Percentiles rank a stretch among this genome's conserved stretches.
phyloP scores from a whole-genome alignment of 1,140 invertebrate genomes.

The Solenopsis invicta region DNA sequence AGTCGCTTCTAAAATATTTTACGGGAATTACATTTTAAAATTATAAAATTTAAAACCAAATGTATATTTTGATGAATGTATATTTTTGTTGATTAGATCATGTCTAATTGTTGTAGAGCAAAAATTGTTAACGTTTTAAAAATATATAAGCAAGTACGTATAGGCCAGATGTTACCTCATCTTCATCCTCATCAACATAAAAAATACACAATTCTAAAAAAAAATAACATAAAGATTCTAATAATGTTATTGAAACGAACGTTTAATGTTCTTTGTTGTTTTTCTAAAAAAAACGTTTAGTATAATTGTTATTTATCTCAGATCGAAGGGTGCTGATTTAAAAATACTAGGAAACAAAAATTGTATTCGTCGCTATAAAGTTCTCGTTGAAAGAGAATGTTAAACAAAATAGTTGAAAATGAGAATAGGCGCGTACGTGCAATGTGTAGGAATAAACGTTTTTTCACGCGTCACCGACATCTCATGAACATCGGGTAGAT shows the following conservation, averaged over 20 bases:
- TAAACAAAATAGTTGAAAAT: conserved; percentile 52
- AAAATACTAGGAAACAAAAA: not conserved
- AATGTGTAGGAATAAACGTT: conserved; percentile 61
- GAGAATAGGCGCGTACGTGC: conserved; percentile 7
- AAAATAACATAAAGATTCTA: not conserved
- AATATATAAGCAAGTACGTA: not conserved
- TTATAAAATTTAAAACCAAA: conserved; percentile 16
- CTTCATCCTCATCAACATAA: not conserved
- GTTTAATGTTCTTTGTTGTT: not conserved
- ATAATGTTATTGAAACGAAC: not conserved
- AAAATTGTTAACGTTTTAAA: not conserved
- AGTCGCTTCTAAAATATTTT: conserved; percentile 49
- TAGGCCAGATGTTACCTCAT: not conserved
- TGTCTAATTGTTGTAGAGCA: not conserved
- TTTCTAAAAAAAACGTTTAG: not conserved
- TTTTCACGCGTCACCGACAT: conserved; percentile 79
- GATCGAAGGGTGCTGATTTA: not conserved
- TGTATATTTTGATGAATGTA: not conserved
- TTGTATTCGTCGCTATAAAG: not conserved
- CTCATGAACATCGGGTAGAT: conserved; percentile 76
- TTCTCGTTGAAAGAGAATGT: not conserved
- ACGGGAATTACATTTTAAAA: conserved; percentile 34
- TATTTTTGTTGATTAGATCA: not conserved
- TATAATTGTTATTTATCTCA: not conserved
- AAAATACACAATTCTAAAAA: not conserved